Evolutionary conservation across 2,797 vertebrate species (phyloP), one percentile per base, ranked within the genome.

Genomic region (Hippopotamyrus pictus): DNA sequence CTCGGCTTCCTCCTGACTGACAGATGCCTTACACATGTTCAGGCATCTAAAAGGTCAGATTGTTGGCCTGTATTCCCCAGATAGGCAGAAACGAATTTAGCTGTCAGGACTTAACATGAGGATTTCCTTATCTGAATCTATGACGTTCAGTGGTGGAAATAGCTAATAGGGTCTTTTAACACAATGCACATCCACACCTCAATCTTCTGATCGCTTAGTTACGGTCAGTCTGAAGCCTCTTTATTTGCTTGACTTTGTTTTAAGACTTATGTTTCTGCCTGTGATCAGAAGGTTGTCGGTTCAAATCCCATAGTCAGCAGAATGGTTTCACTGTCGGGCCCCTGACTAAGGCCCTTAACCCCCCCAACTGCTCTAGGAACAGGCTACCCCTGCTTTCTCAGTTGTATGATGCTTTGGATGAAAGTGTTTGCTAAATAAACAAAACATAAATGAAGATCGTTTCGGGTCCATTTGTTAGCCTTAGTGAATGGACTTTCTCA

Each of bases 31-130:
- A 25, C 59, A 65, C 76, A 33, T 48, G 19, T 51, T 89, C 29
- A 14, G 48, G n/a, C 25, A 86, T 37, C 48, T 86, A 86, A 89
- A 89, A 89, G 86, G 89, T 89, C 84, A 87, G 11, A 44, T 41
- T 69, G 41, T 22, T 62, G 54, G 44, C 82, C 62, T 25, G 12
- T 41, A n/a, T 69, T 76, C 19, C 44, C 73, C 48, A 86, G 54
- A 87, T 50, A 51, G 5, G 14, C 25, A 37, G 37, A 82, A 44
- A 65, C 54, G 5, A 88, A 88, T 44, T 62, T 46, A 62, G 86
- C 57, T 59, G 53, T 37, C 79, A 59, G 33, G 41, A 44, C 37
- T 79, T 44, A 79, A 44, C 73, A 14, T 57, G 59, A 33, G 87
- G 87, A 11, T 57, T 19, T 25, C 48, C 82, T 25, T 84, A 84